phyloP scores from a whole-genome alignment of 2,888 invertebrate genomes.

The Pterostichus madidus region DNA sequence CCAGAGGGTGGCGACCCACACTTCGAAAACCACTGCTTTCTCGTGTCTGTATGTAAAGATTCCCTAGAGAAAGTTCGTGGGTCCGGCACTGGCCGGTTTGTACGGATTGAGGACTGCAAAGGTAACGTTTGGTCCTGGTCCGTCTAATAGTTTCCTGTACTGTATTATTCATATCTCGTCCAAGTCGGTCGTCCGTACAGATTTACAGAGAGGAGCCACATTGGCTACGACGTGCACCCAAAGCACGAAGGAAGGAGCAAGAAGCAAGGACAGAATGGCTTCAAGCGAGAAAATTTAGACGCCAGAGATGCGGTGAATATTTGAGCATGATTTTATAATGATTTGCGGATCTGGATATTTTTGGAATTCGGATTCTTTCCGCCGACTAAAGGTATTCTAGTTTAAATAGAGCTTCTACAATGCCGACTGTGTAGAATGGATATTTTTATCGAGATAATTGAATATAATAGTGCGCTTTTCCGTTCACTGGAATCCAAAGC shows the following conservation, averaged over 20 bases:
- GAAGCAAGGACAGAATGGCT: slow-evolving; percentile 5
- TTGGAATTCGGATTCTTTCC: slow-evolving; percentile 21
- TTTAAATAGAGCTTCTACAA: slow-evolving; percentile 35
- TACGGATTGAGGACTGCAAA: slow-evolving; percentile 38
- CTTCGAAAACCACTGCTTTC: no score
- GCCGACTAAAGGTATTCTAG: slow-evolving; percentile 23
- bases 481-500: slow-evolving; percentile 5
- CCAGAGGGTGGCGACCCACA: no score
- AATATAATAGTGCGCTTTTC: slow-evolving; percentile 45
- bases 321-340: slow-evolving; percentile 53
- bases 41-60: neutral
- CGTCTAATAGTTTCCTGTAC: slow-evolving; percentile 63
- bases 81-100: neutral
- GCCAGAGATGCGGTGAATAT: slow-evolving; percentile 32
- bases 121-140: slow-evolving; percentile 32
- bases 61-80: neutral
- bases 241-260: neutral
- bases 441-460: slow-evolving; percentile 44
- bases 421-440: slow-evolving; percentile 9
- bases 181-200: slow-evolving; percentile 53
- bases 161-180: slow-evolving; percentile 66
- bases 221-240: slow-evolving; percentile 42
- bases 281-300: slow-evolving; percentile 50
- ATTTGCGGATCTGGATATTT: slow-evolving; percentile 49
- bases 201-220: slow-evolving; percentile 41